Base-by-base conservation (phyloP, 2,888 invertebrate genomes). In the Microctonus brassicae region DNA sequence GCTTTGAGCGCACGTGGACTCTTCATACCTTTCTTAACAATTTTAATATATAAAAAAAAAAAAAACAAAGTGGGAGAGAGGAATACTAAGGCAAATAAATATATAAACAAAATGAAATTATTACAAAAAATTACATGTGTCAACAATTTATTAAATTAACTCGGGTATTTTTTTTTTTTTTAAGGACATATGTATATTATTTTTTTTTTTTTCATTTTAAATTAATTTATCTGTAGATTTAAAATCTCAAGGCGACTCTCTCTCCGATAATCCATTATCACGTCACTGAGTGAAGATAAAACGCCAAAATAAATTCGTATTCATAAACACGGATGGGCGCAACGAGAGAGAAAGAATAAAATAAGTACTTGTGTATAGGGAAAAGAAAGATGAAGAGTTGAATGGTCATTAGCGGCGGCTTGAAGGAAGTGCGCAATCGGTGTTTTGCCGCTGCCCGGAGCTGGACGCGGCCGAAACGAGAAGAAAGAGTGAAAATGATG, bases 241-340 rank as follows among this genome's bases (percentile, higher is more conserved):
- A 39, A 39, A 62, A 62, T 22, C 39, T 17, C 62, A 36, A n/a
- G 22, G 39, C 22, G 24, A 39, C 7, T 13, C 58, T 24, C 42
- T 22, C 1, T 24, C 13, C 72, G 78, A 82, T 83, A 81, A 83
- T 82, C 78, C 79, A 80, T 83, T 78, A 79, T 81, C 83, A 64
- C 36, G 64, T 58, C 63, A 29, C 11, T 62, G 57, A 58, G 67
- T 63, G 70, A 73, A 73, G 73, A 74, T 70, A 76, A 78, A 47
- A 77, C 77, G 72, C 76, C 75, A 77, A 79, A 79, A 81, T 81
- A n/a, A 82, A 82, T 81, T 78, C 78, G 79, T 81, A 82, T 82
- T 82, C 82, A 80, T 78, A 79, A 80, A 81, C 78, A 34, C 22
- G 17, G 42, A n/a, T 39, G 24, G 62, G 62, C 29, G 81, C 47